These are phyloP conservation scores for Syrista parreyssii DNA, from an alignment of 2,888 invertebrate genomes.

Conservation along the genomic window DNA sequence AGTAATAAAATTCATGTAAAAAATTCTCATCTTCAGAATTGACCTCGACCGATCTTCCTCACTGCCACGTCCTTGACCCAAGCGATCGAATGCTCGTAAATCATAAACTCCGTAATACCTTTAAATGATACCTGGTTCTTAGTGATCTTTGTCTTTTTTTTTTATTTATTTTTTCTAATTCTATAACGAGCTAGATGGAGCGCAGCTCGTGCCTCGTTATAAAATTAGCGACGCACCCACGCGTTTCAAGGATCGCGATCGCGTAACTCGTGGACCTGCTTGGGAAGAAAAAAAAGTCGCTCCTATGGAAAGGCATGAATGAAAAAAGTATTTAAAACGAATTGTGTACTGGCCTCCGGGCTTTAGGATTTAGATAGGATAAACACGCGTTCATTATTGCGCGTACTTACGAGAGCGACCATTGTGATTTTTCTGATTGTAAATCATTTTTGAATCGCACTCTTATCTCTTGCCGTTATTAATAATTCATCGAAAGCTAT, in stretches of 20 bases:
- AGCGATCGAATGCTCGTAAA: not conserved
- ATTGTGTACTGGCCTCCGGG: not conserved
- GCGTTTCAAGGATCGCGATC: not conserved
- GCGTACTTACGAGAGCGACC: not conserved
- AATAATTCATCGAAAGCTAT: not conserved
- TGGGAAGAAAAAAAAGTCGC: not conserved
- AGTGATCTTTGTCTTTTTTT: not conserved
- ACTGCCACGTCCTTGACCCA: not conserved
- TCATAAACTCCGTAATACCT: not conserved
- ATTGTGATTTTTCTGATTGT: slow-evolving; percentile 1
- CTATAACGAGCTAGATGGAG: not conserved
- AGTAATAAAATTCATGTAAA: not conserved
- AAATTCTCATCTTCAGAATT: not conserved
- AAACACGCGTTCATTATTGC: not conserved
- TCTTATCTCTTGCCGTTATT: not conserved
- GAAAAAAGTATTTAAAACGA: not conserved
- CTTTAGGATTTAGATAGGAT: not conserved
- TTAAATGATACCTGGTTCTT: not conserved
- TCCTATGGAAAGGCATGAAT: not conserved
- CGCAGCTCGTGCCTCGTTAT: not conserved
- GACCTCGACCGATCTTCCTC: not conserved
- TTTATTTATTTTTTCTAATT: not conserved
- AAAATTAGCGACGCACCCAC: slow-evolving; percentile 3
- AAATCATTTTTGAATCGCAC: not conserved
- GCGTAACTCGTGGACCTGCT: not conserved